Evolutionary conservation across 2,113 vertebrate species (phyloP).

Genomic region (Phoxinus phoxinus): DNA sequence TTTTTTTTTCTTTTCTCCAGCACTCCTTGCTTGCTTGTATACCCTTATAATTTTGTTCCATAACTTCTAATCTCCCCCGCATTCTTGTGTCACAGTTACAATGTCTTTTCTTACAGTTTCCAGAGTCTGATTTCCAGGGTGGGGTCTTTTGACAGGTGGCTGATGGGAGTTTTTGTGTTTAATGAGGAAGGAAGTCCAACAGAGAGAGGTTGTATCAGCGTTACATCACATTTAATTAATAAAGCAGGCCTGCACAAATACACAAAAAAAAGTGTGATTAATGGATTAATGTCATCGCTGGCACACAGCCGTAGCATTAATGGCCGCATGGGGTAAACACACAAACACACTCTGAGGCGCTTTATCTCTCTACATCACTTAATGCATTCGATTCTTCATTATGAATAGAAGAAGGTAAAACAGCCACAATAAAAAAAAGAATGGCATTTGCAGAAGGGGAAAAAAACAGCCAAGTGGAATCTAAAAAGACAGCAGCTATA

Average conservation of each 20-base stretch:
- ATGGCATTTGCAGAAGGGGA: not conserved
- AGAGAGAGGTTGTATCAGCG: constrained; percentile 60
- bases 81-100: not conserved
- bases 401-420: constrained; percentile 37
- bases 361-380: constrained; percentile 34
- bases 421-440: constrained; percentile 24
- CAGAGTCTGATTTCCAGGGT: constrained; percentile 47
- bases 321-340: constrained; percentile 45
- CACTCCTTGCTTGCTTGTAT: not conserved
- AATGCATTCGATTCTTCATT: constrained; percentile 29
- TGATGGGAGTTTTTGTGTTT: constrained; percentile 50
- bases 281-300: constrained; percentile 73
- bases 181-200: constrained; percentile 61
- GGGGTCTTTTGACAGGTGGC: constrained; percentile 45
- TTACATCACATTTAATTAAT: constrained; percentile 70
- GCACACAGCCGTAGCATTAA: constrained; percentile 56
- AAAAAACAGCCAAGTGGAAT: constrained; percentile 29
- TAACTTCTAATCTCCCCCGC: not conserved
- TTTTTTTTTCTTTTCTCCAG: not conserved
- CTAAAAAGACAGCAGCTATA: constrained; percentile 19
- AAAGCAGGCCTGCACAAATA: constrained; percentile 69
- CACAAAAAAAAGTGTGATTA: constrained; percentile 63
- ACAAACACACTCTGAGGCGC: constrained; percentile 30
- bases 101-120: constrained; percentile 26
- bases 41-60: not conserved